Conservation (phyloP, 2,113 vertebrate genomes). For the Festucalex cinctus region DNA sequence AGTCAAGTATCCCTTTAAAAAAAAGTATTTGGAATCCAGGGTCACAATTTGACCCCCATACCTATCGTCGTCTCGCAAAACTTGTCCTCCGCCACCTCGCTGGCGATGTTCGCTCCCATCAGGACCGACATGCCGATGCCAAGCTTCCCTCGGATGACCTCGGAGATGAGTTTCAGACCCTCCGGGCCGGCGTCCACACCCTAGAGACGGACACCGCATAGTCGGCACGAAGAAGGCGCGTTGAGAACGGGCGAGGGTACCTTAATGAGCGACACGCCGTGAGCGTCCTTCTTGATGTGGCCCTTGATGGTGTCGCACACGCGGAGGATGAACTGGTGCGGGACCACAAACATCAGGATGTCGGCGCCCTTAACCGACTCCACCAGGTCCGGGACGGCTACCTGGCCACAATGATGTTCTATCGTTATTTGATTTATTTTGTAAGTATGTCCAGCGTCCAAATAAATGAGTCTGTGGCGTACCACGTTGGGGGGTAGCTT, state of each 20-base stretch:
- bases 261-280: slow-evolving; percentile 96
- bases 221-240: not conserved
- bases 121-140: slow-evolving; percentile 87
- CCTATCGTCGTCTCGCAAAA: slow-evolving; percentile 98
- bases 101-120: slow-evolving; percentile 97
- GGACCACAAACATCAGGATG: slow-evolving; percentile 91
- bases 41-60: slow-evolving; percentile 45
- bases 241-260: slow-evolving; percentile 37
- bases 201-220: slow-evolving; percentile 55
- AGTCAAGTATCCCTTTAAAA: too few relatives aligned
- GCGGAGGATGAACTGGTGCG: slow-evolving; percentile 88
- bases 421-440: too few relatives aligned
- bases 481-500: slow-evolving; percentile 94
- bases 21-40: not conserved
- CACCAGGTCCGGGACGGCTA: slow-evolving; percentile 86
- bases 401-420: slow-evolving; percentile 54
- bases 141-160: slow-evolving; percentile 84
- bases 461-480: slow-evolving; percentile 8
- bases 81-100: slow-evolving; percentile 91
- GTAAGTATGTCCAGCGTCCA: too few relatives aligned
- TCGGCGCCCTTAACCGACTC: slow-evolving; percentile 83
- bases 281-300: slow-evolving; percentile 80
- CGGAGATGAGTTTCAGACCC: slow-evolving; percentile 92
- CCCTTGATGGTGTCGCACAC: slow-evolving; percentile 91
- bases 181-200: slow-evolving; percentile 89